A percentile compares a stretch with the other conserved stretches of the same genome.
Conservation (phyloP, 2,113 vertebrate genomes). For the Tamias sibiricus region DNA sequence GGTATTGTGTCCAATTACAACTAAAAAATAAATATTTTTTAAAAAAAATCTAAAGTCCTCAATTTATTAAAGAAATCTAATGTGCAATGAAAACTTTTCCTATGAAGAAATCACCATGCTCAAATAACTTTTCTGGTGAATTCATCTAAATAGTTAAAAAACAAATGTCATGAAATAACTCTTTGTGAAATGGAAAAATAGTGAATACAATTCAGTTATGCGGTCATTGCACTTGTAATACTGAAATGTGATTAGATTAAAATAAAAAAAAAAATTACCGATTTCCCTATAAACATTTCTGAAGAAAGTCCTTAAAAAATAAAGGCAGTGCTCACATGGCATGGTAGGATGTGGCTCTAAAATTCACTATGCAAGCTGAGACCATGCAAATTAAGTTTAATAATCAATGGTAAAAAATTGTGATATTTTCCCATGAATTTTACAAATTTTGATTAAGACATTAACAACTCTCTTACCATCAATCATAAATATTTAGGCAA, state of each 20-base stretch:
- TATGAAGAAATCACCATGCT: neutral
- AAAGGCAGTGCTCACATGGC: neutral
- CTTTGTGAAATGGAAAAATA: neutral
- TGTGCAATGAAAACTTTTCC: neutral
- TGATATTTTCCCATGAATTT: neutral
- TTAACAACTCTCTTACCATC: neutral
- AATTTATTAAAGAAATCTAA: neutral
- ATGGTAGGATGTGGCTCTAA: neutral
- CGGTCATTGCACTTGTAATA: neutral
- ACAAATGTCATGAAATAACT: neutral
- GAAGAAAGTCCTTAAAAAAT: neutral
- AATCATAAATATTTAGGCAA: neutral
- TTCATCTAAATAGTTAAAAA: neutral
- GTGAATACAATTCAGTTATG: neutral
- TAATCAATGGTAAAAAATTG: neutral
- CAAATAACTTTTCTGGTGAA: neutral
- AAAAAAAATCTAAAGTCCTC: neutral
- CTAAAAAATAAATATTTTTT: too few relatives aligned
- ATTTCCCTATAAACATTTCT: neutral
- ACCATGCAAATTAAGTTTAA: neutral
- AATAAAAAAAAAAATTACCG: neutral
- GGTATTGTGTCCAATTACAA: too few relatives aligned
- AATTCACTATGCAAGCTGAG: neutral
- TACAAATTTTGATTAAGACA: neutral
- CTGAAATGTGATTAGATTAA: neutral